These are phyloP conservation scores for Rhabdomys dilectus DNA, from an alignment of 2,113 vertebrate species.

Conservation along the genomic window DNA sequence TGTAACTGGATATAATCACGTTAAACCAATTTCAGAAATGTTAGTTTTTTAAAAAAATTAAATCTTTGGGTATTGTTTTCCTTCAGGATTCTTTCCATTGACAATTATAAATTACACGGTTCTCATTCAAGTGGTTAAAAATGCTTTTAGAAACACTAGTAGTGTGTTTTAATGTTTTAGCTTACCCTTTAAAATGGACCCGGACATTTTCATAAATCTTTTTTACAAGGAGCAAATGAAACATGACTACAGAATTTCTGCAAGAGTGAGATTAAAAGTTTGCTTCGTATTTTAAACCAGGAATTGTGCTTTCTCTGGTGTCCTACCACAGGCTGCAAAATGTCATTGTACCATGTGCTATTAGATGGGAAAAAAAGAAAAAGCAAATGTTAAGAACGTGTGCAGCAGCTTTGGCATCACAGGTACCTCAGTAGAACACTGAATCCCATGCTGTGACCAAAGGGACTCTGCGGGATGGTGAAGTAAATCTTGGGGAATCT, in stretches of 20 bases:
- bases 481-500: neutral
- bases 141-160: neutral
- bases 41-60: neutral
- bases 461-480: neutral
- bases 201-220: neutral
- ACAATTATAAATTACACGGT: neutral
- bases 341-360: constrained; percentile 10
- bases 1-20: neutral
- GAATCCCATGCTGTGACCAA: neutral
- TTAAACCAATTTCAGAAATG: neutral
- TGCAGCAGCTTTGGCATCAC: neutral
- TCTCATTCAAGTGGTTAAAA: constrained; percentile 11
- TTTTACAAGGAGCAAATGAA: neutral
- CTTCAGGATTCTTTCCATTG: constrained; percentile 41
- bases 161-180: constrained; percentile 3
- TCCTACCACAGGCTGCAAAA: neutral
- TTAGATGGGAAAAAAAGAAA: neutral
- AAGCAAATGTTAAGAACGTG: constrained; percentile 41
- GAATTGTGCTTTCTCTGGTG: neutral
- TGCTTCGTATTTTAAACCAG: constrained; percentile 1
- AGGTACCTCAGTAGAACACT: neutral
- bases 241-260: constrained; percentile 21
- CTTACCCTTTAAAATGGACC: neutral
- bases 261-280: constrained; percentile 24
- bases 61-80: neutral